phyloP scores from a whole-genome alignment of 2,888 invertebrate genomes.

The Xylophagus ater region DNA sequence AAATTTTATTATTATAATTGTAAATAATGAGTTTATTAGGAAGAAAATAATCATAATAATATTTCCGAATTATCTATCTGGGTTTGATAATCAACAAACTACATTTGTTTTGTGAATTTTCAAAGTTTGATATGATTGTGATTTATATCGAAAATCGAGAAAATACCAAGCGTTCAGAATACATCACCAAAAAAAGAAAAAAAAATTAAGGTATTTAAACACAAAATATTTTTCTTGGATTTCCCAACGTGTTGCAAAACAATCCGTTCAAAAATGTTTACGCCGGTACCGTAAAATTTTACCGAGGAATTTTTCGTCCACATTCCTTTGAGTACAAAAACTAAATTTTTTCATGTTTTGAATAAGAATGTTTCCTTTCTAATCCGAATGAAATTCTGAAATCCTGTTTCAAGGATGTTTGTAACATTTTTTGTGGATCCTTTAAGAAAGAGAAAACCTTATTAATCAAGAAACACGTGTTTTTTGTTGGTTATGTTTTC shows the following conservation, averaged over 20 bases:
- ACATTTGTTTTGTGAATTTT: neutral
- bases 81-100: neutral
- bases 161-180: conserved; percentile 11
- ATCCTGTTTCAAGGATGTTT: no score
- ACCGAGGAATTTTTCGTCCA: neutral
- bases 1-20: neutral
- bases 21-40: neutral
- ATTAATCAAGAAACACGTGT: no score
- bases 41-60: neutral
- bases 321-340: neutral
- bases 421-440: no score
- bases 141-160: conserved; percentile 9
- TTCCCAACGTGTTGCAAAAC: neutral
- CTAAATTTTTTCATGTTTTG: neutral
- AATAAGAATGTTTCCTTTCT: no score
- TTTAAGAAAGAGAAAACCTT: no score
- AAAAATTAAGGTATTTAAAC: no score
- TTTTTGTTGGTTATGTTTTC: no score
- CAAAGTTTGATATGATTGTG: conserved; percentile 2
- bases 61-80: neutral
- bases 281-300: neutral
- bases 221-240: no score
- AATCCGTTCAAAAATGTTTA: neutral
- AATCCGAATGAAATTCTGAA: no score
- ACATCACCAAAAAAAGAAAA: no score